Evolutionary conservation across 2,888 invertebrate species (phyloP).

Genomic region (Andricus quercusramuli): DNA sequence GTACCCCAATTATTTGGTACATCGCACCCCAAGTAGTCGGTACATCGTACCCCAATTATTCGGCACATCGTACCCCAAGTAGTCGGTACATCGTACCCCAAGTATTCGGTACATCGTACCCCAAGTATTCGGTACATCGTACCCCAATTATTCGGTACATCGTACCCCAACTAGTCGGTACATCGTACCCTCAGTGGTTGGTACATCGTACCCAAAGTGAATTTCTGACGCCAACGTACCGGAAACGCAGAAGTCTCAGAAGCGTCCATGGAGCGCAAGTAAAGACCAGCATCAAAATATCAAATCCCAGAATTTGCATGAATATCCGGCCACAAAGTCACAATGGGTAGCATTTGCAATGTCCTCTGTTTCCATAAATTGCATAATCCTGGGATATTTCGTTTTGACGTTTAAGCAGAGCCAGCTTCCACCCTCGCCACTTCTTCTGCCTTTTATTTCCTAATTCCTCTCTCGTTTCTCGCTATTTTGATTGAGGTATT

Average conservation of each 20-base stretch:
- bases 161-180: no score
- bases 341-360: conserved; percentile 48
- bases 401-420: conserved; percentile 43
- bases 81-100: no score
- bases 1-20: no score
- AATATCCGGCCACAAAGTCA: conserved; percentile 53
- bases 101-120: no score
- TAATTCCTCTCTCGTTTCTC: conserved; percentile 18
- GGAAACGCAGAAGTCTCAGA: conserved; percentile 42
- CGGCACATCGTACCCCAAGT: no score
- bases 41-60: no score
- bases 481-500: conserved; percentile 44
- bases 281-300: conserved; percentile 49
- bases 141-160: no score
- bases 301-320: conserved; percentile 51
- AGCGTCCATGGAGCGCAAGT: conserved; percentile 17
- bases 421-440: conserved; percentile 11
- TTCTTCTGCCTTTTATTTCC: background rate
- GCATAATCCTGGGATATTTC: conserved; percentile 44
- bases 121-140: no score
- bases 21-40: no score
- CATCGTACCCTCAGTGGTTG: no score
- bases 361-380: conserved; percentile 47
- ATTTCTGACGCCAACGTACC: conserved; percentile 34
- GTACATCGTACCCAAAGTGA: background rate